Evolutionary conservation across 53 echinoderm and acorn worm species (phyloP).

Genomic region (Echinometra lucunter): DNA sequence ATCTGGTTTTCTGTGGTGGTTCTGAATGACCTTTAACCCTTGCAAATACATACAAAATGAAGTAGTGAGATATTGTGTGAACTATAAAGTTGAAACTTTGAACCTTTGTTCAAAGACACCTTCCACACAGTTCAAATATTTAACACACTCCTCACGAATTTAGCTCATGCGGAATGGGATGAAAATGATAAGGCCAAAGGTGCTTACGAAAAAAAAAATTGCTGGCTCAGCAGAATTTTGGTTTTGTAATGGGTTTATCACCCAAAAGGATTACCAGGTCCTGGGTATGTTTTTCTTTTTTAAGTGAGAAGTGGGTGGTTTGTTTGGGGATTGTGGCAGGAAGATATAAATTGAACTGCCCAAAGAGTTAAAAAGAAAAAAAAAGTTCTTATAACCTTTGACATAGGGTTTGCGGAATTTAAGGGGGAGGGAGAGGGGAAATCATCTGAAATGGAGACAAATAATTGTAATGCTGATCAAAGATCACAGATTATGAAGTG

Average conservation of each 20-base stretch:
- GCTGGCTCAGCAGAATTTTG: constrained; percentile 33
- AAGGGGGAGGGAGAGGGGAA: no score
- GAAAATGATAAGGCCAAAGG: not conserved
- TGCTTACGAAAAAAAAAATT: not conserved
- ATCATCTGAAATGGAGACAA: no score
- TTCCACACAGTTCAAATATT: not conserved
- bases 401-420: no score
- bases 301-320: constrained; percentile 25
- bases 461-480: no score
- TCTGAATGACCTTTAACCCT: not conserved
- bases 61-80: no score
- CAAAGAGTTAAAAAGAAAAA: no score
- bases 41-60: not conserved
- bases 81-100: not conserved
- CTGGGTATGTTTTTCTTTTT: not conserved
- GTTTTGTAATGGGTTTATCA: not conserved
- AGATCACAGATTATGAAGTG: no score
- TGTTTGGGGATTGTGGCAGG: constrained; percentile 12
- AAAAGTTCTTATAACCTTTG: no score
- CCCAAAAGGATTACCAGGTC: not conserved
- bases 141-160: not conserved
- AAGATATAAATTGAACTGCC: not conserved
- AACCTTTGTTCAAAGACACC: not conserved
- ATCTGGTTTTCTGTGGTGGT: constrained; percentile 25
- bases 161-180: not conserved